Evolutionary conservation across 2,888 invertebrate species (phyloP), one percentile per base, ranked within the genome.

Genomic region (Loripinus fragilis): DNA sequence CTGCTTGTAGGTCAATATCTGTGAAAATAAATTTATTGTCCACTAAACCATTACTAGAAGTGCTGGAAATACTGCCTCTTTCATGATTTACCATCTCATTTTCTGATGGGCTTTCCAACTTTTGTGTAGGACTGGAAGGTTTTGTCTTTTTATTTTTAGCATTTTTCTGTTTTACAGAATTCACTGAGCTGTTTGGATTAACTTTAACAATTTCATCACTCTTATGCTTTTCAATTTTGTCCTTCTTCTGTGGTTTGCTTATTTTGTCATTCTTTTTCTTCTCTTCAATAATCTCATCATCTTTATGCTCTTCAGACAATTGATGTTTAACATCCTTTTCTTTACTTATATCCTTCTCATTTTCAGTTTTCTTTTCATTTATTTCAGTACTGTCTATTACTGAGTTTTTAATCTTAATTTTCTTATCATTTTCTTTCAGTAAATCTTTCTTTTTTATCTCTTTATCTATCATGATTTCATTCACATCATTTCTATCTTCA

Each of bases 21-120:
- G 90, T 90, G 69, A 90, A 90, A 41, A 88, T 88, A 70, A 87
- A 90, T 28, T 78, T 71, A 38, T 74, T 75, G 71, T 86, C 71
- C 30, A 81, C 71, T 30, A 77, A 65, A 65, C 72, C 78, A 35
- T 76, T 71, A 33, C 71, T 69, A 28, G 71, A 17, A 38, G 78
- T 74, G 25, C 64, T 35, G 66, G 78, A 50, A 70, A 76, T 41
- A 25, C 71, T 35, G 23, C 74, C n/a, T 25, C 50, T 17, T 38
- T 48, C 42, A 48, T 50, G 35, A 64, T n/a, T 60, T 1, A 42
- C 41, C 23, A 25, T 23, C 50, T 28, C 45, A 8, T 60, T 41
- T 28, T 25, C 28, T n/a, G 33, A 42, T n/a, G 74, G 77, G 72
- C 35, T 65, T 52, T 75, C 79, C 15, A 38, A 41, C 55, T 75